Base-by-base conservation (phyloP, 2,113 vertebrate genomes). In the Scopus umbretta region DNA sequence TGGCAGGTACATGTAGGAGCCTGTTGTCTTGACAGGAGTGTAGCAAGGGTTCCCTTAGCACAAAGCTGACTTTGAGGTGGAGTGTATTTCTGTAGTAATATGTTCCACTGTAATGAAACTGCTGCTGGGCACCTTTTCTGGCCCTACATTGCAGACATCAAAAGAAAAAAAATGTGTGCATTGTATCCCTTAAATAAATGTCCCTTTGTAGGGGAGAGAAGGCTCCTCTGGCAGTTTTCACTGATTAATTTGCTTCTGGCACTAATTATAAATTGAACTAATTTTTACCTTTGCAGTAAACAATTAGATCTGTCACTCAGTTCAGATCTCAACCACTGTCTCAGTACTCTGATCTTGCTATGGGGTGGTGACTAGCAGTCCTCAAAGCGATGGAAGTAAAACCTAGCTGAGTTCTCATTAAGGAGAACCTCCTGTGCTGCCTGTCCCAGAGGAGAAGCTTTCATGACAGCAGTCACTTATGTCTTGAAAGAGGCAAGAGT, bases 161-260 rank as follows among this genome's bases (percentile, higher is more conserved):
- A 65, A 87, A 55, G 74, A 38, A 11, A 11, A 67, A 63, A 59
- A 23, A 4, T 42, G 2, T 66, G 79, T 87, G 32, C 15, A 2
- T 34, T 71, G 10, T 53, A 3, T 13, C 10, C 9, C 68, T 89
- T 40, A 59, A 82, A 55, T 70, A 56, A n/a, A 61, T 10, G 58
- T 55, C 25, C 2, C 5, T 73, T 67, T 55, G 16, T 50, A 43
- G 58, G 45, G 36, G 53, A 43, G 38, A 58, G n/a, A 66, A 76
- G n/a, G 16, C 11, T 91, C 17, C 80, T 82, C 62, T 10, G 36
- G 86, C 49, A 49, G 8, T 75, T 83, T 65, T 27, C 10, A 34
- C 73, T 80, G 84, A 92, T 86, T 90, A 76, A 86, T 79, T 88
- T 92, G 23, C 94, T 94, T 90, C 72, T 91, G 72, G 90, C 72